Conservation (phyloP, 2,797 vertebrate genomes). For the Crocidura indochinensis region DNA sequence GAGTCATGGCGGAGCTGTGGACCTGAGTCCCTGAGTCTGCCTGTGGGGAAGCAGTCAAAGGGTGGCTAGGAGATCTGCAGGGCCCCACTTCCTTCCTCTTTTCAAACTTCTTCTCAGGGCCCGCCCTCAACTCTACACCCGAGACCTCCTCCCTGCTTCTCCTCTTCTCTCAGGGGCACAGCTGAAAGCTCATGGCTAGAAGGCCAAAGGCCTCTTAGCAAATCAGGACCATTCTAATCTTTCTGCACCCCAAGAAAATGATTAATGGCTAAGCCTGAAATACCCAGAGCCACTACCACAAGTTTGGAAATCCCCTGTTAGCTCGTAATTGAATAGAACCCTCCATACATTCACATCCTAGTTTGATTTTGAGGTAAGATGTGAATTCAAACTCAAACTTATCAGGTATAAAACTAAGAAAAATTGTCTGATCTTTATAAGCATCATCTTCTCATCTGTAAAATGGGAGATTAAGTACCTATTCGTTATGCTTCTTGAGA, state of each 20-base stretch:
- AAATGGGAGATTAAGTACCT: neutral
- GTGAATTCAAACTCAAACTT: neutral
- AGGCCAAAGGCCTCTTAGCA: neutral
- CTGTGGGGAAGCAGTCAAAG: slow-evolving; percentile 66
- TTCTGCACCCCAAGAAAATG: neutral
- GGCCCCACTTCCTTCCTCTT: slow-evolving; percentile 92
- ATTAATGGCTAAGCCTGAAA: neutral
- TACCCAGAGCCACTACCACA: neutral
- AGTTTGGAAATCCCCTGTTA: neutral
- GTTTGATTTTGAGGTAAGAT: neutral
- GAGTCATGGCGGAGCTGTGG: slow-evolving; percentile 80
- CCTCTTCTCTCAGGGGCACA: neutral
- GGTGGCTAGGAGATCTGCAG: slow-evolving; percentile 77
- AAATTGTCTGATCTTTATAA: neutral
- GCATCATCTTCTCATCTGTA: slow-evolving; percentile 37
- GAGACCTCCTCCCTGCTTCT: too few species aligned
- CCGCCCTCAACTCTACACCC: slow-evolving; percentile 74
- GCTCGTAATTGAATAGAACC: neutral
- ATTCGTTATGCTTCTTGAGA: neutral
- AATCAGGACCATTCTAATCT: neutral
- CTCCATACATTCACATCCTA: neutral
- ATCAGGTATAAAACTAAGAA: neutral
- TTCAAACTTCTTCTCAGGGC: slow-evolving; percentile 81
- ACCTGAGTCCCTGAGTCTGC: neutral
- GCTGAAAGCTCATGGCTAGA: neutral